phyloP scores from a whole-genome alignment of 2,888 invertebrate genomes.

The Lasioglossum marginatum region DNA sequence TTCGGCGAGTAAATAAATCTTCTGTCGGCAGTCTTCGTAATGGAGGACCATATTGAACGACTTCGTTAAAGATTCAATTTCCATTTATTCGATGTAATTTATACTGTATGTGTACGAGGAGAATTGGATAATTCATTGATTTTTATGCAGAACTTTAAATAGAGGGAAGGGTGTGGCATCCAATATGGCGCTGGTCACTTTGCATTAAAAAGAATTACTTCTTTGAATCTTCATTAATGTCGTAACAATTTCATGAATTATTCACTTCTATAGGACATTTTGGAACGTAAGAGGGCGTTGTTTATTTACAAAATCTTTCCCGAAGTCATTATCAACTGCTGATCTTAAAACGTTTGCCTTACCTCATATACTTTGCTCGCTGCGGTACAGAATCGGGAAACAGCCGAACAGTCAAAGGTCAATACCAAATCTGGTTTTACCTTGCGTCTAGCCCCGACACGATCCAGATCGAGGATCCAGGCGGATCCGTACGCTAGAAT shows the following conservation, averaged over 20 bases:
- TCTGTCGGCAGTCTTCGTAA: constrained; percentile 50
- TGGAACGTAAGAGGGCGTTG: neutral
- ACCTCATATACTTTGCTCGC: neutral
- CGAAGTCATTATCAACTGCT: neutral
- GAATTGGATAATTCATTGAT: too few relatives aligned
- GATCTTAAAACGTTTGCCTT: neutral
- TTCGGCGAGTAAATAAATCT: constrained; percentile 54
- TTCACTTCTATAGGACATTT: neutral
- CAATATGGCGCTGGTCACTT: too few relatives aligned
- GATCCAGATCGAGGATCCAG: neutral
- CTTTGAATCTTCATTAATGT: neutral
- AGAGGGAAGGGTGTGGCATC: too few relatives aligned
- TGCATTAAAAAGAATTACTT: too few relatives aligned
- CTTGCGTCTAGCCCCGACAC: neutral
- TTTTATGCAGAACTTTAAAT: too few relatives aligned
- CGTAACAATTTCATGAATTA: neutral
- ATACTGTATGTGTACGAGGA: too few relatives aligned
- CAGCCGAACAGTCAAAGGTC: neutral
- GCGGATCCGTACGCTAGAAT: neutral
- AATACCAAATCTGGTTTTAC: neutral
- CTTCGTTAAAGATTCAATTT: neutral
- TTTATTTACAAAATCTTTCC: neutral
- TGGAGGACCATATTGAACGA: neutral
- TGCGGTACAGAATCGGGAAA: neutral
- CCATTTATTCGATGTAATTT: neutral